These are phyloP conservation scores for Rhopalosiphum nymphaeae DNA, from an alignment of 2,888 invertebrate species.

Conservation along the genomic window DNA sequence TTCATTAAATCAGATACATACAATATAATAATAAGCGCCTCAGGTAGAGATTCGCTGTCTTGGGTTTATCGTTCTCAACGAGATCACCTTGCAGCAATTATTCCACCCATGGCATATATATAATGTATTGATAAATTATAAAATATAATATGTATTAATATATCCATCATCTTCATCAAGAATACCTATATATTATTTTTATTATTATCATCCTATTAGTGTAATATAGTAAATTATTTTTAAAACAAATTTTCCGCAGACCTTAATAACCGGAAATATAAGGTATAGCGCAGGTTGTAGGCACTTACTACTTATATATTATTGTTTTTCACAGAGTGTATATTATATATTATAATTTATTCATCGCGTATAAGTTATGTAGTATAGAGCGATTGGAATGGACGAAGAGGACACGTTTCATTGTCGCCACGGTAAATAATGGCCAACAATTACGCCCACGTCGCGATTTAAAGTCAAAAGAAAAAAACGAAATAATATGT, in stretches of 20 bases:
- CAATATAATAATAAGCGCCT: background rate
- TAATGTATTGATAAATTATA: background rate
- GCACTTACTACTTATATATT: background rate
- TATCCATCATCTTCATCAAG: background rate
- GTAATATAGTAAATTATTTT: background rate
- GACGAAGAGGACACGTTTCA: background rate
- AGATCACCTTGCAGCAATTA: background rate
- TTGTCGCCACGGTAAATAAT: conserved; percentile 35
- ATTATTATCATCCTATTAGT: background rate
- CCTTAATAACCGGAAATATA: background rate
- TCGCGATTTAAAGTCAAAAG: conserved; percentile 30
- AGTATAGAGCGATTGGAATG: background rate
- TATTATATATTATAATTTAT: background rate
- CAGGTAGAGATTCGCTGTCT: background rate
- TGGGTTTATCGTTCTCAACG: background rate
- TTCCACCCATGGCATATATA: background rate
- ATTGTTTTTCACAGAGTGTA: conserved; percentile 10
- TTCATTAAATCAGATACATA: background rate
- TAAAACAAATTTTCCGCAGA: background rate
- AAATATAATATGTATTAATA: background rate
- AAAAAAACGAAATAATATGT: background rate
- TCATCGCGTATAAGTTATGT: background rate
- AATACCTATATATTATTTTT: background rate
- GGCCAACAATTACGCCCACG: conserved; percentile 51
- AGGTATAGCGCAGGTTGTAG: background rate